phyloP scores from a whole-genome alignment of 2,113 vertebrate genomes.

The Labeo catla region DNA sequence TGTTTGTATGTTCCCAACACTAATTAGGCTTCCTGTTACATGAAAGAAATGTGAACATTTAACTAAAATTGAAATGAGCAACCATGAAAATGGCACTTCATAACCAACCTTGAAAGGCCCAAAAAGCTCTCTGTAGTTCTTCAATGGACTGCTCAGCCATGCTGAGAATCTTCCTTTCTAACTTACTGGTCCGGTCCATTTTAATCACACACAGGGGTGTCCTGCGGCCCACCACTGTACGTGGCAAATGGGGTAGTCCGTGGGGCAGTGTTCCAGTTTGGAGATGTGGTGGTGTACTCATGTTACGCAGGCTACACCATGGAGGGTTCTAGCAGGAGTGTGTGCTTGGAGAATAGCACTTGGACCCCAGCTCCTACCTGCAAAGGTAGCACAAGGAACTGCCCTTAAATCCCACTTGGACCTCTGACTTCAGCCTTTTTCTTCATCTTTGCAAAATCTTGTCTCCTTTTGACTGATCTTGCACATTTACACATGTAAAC shows the following conservation, averaged over 20 bases:
- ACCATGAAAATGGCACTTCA: background rate
- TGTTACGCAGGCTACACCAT: slow-evolving; percentile 94
- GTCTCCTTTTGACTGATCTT: slow-evolving; percentile 24
- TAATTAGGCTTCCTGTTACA: background rate
- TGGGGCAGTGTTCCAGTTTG: slow-evolving; percentile 88
- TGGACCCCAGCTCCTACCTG: slow-evolving; percentile 91
- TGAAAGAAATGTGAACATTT: background rate
- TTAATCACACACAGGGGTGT: slow-evolving; percentile 86
- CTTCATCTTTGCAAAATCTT: slow-evolving; percentile 29
- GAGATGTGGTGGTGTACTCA: slow-evolving; percentile 91
- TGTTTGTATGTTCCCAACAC: background rate
- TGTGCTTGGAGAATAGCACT: slow-evolving; percentile 92
- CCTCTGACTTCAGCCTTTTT: background rate
- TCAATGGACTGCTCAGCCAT: slow-evolving; percentile 3
- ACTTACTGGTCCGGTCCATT: slow-evolving; percentile 68
- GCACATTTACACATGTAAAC: slow-evolving; percentile 19
- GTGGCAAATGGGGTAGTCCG: slow-evolving; percentile 87
- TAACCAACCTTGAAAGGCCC: background rate
- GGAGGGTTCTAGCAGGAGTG: slow-evolving; percentile 86
- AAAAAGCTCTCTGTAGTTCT: background rate
- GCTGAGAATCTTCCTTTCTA: slow-evolving; percentile 60
- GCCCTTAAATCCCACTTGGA: slow-evolving; percentile 14
- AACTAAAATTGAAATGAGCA: background rate
- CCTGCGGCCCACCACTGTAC: slow-evolving; percentile 86
- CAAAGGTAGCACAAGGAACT: slow-evolving; percentile 81